A percentile compares a stretch with the other conserved stretches of the same genome.
These are phyloP conservation scores for Genyomyrus donnyi DNA, from an alignment of 2,113 vertebrate genomes.

Conservation along the genomic window DNA sequence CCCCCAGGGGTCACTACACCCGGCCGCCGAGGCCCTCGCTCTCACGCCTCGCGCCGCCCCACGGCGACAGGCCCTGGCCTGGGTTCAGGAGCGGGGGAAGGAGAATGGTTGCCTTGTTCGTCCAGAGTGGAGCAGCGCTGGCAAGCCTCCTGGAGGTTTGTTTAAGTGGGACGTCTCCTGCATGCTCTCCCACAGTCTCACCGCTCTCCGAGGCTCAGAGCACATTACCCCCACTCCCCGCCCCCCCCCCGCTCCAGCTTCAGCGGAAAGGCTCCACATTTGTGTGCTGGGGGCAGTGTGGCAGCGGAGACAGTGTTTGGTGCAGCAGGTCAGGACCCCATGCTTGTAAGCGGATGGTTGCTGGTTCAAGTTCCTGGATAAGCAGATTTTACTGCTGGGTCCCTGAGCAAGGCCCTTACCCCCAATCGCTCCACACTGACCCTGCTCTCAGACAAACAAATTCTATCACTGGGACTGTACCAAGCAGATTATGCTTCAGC, in stretches of 20 bases:
- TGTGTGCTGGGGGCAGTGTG: background rate
- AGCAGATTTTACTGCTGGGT: background rate
- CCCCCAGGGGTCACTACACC: background rate
- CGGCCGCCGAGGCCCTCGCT: background rate
- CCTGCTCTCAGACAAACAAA: background rate
- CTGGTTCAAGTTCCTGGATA: background rate
- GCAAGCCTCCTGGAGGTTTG: conserved; percentile 12
- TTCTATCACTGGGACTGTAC: background rate
- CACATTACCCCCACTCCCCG: background rate
- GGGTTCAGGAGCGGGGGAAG: background rate
- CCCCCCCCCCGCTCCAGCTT: background rate
- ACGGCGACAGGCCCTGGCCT: background rate
- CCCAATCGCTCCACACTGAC: background rate
- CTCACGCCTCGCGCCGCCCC: background rate
- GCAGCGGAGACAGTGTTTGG: background rate
- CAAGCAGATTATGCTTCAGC: background rate
- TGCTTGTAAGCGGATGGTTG: background rate
- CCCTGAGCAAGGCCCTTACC: background rate
- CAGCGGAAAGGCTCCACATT: background rate
- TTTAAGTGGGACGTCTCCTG: conserved; percentile 17
- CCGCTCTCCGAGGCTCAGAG: background rate
- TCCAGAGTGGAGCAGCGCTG: background rate
- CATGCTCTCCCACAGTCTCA: background rate
- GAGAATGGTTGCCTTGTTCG: conserved; percentile 14
- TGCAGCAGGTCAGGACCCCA: background rate